Percentiles rank a stretch among this genome's conserved stretches.
phyloP scores from a whole-genome alignment of 2,113 vertebrate species.

The Sturnus vulgaris region DNA sequence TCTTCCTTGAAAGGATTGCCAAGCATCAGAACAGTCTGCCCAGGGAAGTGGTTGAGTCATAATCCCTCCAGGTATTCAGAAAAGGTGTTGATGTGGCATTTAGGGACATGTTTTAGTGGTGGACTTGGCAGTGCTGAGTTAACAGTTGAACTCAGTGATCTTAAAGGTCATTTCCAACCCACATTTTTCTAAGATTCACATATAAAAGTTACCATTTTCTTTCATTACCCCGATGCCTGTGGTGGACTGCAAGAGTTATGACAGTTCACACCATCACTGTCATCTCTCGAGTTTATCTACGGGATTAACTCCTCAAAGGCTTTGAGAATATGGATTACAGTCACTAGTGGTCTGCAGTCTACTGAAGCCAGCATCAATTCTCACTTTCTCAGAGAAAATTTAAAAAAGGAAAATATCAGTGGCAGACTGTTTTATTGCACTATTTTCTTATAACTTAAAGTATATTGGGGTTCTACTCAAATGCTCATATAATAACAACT shows the following conservation, averaged over 20 bases:
- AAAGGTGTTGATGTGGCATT: not conserved
- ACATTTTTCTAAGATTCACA: not conserved
- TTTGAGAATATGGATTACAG: not conserved
- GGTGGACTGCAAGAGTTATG: not conserved
- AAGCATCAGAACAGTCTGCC: not conserved
- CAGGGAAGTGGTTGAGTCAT: not conserved
- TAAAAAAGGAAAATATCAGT: not conserved
- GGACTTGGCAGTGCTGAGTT: not conserved
- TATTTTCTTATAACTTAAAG: not conserved
- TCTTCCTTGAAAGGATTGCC: not conserved
- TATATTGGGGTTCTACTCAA: not conserved
- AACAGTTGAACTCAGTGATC: not conserved
- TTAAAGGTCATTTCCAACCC: not conserved
- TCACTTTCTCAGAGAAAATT: not conserved
- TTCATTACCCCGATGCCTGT: not conserved
- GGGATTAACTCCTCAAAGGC: not conserved
- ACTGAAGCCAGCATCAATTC: not conserved
- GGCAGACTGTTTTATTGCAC: not conserved
- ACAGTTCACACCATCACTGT: not conserved
- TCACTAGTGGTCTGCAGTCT: not conserved
- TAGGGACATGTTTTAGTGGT: not conserved
- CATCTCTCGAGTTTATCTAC: not conserved
- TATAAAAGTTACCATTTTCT: not conserved
- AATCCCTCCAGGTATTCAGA: not conserved
- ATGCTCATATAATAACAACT: not conserved